phyloP scores from a whole-genome alignment of 2,888 invertebrate genomes.

The Andrena dorsata region DNA sequence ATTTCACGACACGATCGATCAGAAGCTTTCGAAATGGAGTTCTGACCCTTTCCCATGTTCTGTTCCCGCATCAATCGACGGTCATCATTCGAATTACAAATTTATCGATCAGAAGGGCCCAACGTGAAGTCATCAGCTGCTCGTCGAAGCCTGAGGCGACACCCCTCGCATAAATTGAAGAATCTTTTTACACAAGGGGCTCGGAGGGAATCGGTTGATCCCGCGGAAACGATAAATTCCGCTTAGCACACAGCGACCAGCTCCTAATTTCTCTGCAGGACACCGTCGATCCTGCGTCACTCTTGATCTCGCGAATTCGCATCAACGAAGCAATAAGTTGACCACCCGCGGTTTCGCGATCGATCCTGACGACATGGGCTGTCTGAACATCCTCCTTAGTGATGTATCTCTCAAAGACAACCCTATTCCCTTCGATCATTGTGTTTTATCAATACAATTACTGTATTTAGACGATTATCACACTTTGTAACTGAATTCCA shows the following conservation, averaged over 20 bases:
- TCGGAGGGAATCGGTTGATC: constrained; percentile 58
- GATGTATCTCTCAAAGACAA: constrained; percentile 4
- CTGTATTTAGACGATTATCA: too few relatives aligned
- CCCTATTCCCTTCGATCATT: neutral
- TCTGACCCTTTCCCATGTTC: constrained; percentile 32
- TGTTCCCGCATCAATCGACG: constrained; percentile 51
- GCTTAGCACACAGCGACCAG: constrained; percentile 57
- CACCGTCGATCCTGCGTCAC: constrained; percentile 56
- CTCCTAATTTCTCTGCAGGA: constrained; percentile 69
- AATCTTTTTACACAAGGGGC: constrained; percentile 30
- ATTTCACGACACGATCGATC: constrained; percentile 14
- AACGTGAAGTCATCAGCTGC: constrained; percentile 44
- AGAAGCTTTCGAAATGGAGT: constrained; percentile 19
- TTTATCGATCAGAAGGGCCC: constrained; percentile 47
- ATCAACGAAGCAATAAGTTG: constrained; percentile 74
- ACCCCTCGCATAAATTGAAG: constrained; percentile 61
- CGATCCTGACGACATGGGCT: constrained; percentile 50
- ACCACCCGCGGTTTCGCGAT: constrained; percentile 70
- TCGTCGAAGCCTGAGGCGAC: constrained; percentile 12
- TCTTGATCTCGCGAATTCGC: constrained; percentile 65
- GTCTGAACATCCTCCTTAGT: constrained; percentile 21
- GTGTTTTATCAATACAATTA: neutral
- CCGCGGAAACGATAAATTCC: constrained; percentile 69
- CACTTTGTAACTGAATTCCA: too few relatives aligned
- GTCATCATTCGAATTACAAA: constrained; percentile 57